Evolutionary conservation across 2,888 invertebrate species (phyloP).

Genomic region (Neoascia interrupta): DNA sequence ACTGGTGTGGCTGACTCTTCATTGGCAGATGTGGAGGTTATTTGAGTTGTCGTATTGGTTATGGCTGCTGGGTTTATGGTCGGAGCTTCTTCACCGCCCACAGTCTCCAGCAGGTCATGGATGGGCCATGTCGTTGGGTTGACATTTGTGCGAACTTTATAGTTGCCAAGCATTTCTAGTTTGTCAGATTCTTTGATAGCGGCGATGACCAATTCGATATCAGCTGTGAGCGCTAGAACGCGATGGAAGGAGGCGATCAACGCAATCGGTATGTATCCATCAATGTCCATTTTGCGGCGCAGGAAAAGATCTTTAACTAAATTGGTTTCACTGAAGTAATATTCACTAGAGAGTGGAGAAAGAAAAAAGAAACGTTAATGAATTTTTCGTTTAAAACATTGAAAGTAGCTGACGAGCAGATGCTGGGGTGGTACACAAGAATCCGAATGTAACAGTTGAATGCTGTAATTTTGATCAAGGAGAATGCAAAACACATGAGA

Average conservation of each 20-base stretch:
- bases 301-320: conserved; percentile 97
- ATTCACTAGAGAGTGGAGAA: conserved; percentile 86
- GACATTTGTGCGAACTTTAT: conserved; percentile 90
- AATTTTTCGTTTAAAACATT: neutral
- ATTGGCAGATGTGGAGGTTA: conserved; percentile 5
- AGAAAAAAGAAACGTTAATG: neutral
- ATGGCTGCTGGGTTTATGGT: neutral
- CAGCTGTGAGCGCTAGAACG: conserved; percentile 91
- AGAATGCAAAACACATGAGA: neutral
- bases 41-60: neutral
- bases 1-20: conserved; percentile 6
- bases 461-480: conserved; percentile 15
- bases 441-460: conserved; percentile 22
- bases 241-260: conserved; percentile 98
- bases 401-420: neutral
- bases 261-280: conserved; percentile 95
- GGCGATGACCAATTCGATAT: conserved; percentile 90
- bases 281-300: conserved; percentile 96
- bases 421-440: conserved; percentile 10
- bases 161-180: conserved; percentile 88
- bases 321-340: conserved; percentile 99
- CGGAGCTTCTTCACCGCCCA: conserved; percentile 22
- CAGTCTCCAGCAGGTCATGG: conserved; percentile 81
- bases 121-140: conserved; percentile 95
- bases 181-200: conserved; percentile 92